Evolutionary conservation across 1,140 invertebrate species (phyloP), one percentile per base, ranked within the genome.

Genomic region (Solen grandis): DNA sequence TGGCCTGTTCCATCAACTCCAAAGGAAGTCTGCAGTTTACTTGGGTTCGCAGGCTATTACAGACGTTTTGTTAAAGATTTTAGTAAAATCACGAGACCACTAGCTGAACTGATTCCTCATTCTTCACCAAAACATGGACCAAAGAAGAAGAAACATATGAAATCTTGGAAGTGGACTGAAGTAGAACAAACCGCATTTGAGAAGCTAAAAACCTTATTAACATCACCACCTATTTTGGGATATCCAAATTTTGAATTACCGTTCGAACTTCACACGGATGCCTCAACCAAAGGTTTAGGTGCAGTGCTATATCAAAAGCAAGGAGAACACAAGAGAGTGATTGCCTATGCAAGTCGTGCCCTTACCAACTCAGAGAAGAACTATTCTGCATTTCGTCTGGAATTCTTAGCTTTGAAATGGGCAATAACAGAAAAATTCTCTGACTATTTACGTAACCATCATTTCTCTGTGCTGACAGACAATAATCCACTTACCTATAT

Each of bases 1-100:
- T 88, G 82, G 70, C 88, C 89, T 19, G 74, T 29, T 22, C 90
- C 91, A 46, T 82, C 16, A 4, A 86, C 81, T 38, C n/a, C 84
- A 0, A 82, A 85, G 29, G 57, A 86, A 38, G 22, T 92, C 1
- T 46, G 77, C 62, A 46, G 70, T 25, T 92, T 91, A 76, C 41
- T 91, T 5, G 86, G 86, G 41, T 77, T 89, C 62, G 72, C 57
- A 5, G 52, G 52, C 13, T 73, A 73, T 29, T 73, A 73, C 27
- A 55, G 70, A 19, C 52, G 52, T 5, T 88, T 88, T 82, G 75
- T 89, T 22, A 57, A 70, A 31, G 74, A 84, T 65, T 89, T 84
- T 73, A 41, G 81, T 1, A 82, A 79, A n/a, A 84, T 86, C 19
- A 79, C 86, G 5, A 50, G 54, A 62, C 87, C 79, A n/a, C 38